phyloP scores from a whole-genome alignment of 2,888 invertebrate species.

The Cartodere bifasciata region DNA sequence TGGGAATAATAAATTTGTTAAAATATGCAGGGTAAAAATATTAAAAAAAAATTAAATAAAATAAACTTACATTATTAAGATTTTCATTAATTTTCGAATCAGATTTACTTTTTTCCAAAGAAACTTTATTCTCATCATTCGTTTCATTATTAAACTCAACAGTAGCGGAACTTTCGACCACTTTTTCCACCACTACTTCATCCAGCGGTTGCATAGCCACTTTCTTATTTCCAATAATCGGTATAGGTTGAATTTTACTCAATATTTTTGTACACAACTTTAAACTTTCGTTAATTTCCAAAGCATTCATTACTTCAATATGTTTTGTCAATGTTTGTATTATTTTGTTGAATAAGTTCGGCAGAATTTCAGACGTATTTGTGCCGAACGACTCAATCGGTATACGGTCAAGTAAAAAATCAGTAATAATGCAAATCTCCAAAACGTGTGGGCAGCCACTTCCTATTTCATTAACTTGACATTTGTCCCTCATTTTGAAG shows the following conservation, averaged over 20 bases:
- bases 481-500: conserved; percentile 25
- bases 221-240: conserved; percentile 26
- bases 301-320: conserved; percentile 41
- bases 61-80: too few species aligned
- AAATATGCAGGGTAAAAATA: too few species aligned
- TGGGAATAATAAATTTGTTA: too few species aligned
- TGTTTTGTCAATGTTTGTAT: conserved; percentile 46
- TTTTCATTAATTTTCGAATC: conserved; percentile 48
- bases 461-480: conserved; percentile 41
- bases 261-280: conserved; percentile 60
- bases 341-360: conserved; percentile 58
- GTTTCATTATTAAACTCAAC: conserved; percentile 10
- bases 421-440: conserved; percentile 59
- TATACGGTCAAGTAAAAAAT: conserved; percentile 63
- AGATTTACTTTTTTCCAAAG: conserved; percentile 51
- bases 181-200: conserved; percentile 11
- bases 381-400: conserved; percentile 64
- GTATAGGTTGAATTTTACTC: conserved; percentile 58
- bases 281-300: conserved; percentile 52
- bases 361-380: conserved; percentile 64
- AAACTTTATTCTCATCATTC: conserved; percentile 18
- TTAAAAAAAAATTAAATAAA: too few species aligned
- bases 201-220: conserved; percentile 3
- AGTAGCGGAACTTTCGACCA: conserved; percentile 13
- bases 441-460: conserved; percentile 49